Evolutionary conservation across 2,113 vertebrate genomes (phyloP), one percentile per base, ranked within the genome.

Genomic region (Percina caprodes): DNA sequence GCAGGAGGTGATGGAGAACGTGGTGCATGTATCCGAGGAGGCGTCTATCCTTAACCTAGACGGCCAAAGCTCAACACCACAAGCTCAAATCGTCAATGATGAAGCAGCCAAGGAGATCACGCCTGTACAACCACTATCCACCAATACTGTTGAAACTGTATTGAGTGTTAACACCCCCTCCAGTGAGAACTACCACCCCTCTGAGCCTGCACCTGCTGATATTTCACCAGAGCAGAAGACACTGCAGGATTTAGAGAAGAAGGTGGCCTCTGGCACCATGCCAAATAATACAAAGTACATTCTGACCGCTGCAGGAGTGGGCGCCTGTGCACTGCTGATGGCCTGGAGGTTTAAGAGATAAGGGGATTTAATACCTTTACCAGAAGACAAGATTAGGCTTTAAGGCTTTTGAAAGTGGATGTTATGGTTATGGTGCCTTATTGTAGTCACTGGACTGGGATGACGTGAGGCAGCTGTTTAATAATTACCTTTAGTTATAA

Each of bases 301-400:
- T 67, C n/a, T 92, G 74, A 79, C 80, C 1, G 94, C 89, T 46
- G 90, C 86, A 66, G 93, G 85, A 30, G 74, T 95, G 35, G 88
- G 77, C 1, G 79, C 82, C 68, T 84, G 76, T 66, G 92, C 89
- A 1, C 72, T 93, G 61, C 65, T 95, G 66, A 2, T 93, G 62
- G 92, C 80, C 4, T 94, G 92, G 92, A 95, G 61, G 88, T 79
- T 91, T 18, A 94, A 81, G 70, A 66, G 91, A 24, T 93, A 85
- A 93, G 30, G 49, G 14, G 30, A 69, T 68, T 72, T 80, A 77
- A 82, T 48, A 62, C 23, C 42, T 79, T 79, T 63, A 74, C 88
- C 72, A 52, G 46, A 69, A 55, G 60, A 59, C 55, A 67, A 72
- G 80, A 75, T 84, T 63, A 83, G 62, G 59, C 33, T 69, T 79